These are phyloP conservation scores for Leptinotarsa juncta DNA, from an alignment of 2,888 invertebrate species.

Conservation along the genomic window DNA sequence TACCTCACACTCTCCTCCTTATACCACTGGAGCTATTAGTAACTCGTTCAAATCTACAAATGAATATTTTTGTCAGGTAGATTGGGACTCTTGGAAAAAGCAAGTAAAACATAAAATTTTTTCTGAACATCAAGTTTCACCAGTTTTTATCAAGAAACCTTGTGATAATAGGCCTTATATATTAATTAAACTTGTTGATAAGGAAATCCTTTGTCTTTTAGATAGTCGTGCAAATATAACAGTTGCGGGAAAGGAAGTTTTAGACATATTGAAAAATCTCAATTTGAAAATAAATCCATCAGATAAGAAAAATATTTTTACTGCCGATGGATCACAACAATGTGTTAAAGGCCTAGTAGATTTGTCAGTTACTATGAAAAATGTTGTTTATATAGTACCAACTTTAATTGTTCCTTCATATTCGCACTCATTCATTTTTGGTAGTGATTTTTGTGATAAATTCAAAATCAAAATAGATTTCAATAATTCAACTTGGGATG, in stretches of 20 bases:
- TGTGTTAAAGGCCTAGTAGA: background rate
- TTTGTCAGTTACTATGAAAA: too few relatives aligned
- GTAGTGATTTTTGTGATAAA: too few relatives aligned
- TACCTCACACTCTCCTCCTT: too few relatives aligned
- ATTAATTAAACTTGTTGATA: background rate
- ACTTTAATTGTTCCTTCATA: background rate
- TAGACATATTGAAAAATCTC: background rate
- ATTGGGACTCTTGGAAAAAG: background rate
- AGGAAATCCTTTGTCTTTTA: background rate
- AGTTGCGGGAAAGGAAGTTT: background rate
- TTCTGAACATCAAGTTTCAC: background rate
- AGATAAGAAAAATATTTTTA: conserved; percentile 2
- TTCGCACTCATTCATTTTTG: background rate
- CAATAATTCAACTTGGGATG: background rate
- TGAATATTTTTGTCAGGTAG: too few relatives aligned
- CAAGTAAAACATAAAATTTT: background rate
- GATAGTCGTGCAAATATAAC: background rate
- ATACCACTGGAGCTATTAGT: too few relatives aligned
- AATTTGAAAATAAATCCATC: background rate
- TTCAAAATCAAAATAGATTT: background rate
- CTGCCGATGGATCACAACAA: background rate
- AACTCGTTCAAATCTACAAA: too few relatives aligned
- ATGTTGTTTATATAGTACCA: background rate
- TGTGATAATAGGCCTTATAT: background rate
- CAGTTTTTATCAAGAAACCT: background rate